These are phyloP conservation scores for Nemurella pictetii DNA, from an alignment of 2,888 invertebrate genomes.

Conservation along the genomic window DNA sequence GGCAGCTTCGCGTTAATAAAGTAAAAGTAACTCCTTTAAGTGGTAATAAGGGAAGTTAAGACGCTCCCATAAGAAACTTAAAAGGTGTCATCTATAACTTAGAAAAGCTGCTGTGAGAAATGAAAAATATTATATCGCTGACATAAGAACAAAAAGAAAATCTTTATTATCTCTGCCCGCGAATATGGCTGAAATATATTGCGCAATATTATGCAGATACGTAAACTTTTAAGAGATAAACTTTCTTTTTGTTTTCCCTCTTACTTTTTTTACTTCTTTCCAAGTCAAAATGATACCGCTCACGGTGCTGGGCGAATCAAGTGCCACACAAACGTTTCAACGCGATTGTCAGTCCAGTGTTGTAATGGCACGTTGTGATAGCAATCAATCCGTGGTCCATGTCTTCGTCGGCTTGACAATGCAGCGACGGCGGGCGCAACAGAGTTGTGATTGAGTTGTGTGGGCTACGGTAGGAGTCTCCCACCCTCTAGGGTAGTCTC, in stretches of 20 bases:
- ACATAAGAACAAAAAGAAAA: neutral
- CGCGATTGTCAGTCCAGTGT: neutral
- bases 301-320: neutral
- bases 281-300: neutral
- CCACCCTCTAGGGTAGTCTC: neutral
- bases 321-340: neutral
- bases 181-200: neutral
- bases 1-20: neutral
- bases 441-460: neutral
- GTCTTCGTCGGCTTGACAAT: neutral
- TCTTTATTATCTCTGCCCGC: neutral
- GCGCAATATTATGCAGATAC: neutral
- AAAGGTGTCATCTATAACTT: slow-evolving; percentile 8
- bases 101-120: neutral
- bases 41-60: slow-evolving; percentile 4
- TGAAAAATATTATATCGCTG: neutral
- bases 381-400: neutral
- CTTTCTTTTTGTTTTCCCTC: neutral
- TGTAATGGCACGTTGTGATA: neutral
- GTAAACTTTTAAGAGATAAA: neutral
- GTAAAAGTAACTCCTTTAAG: neutral
- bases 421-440: neutral
- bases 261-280: neutral
- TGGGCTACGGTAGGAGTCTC: neutral
- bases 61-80: slow-evolving; percentile 6